phyloP scores from a whole-genome alignment of 2,113 vertebrate genomes.

The Hyperoodon ampullatus region DNA sequence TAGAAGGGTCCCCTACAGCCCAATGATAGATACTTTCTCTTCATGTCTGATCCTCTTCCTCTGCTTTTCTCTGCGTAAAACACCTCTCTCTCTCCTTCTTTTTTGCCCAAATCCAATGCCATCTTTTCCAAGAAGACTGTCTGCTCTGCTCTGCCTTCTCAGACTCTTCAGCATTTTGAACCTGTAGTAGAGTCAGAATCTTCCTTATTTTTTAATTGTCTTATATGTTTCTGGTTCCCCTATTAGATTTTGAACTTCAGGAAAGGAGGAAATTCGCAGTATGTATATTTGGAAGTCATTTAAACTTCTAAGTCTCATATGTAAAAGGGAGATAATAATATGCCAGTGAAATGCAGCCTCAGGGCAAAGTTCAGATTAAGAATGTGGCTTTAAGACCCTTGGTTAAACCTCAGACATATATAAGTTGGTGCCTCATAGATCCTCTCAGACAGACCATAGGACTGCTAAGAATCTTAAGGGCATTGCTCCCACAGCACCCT shows the following conservation, averaged over 20 bases:
- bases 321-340: no score
- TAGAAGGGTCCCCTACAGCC: background rate
- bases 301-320: background rate
- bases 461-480: background rate
- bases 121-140: background rate
- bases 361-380: background rate
- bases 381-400: background rate
- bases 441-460: background rate
- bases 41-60: background rate
- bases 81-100: background rate
- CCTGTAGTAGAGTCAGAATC: background rate
- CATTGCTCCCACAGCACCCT: background rate
- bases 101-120: background rate
- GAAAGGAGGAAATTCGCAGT: background rate
- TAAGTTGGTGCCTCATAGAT: background rate
- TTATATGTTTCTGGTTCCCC: background rate
- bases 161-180: background rate
- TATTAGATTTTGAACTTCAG: background rate
- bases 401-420: background rate
- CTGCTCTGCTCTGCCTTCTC: background rate
- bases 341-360: background rate
- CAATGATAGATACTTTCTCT: background rate
- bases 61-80: background rate
- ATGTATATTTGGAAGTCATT: background rate
- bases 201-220: background rate